Conservation (phyloP, 2,113 vertebrate genomes). For the Ibidorhyncha struthersii region DNA sequence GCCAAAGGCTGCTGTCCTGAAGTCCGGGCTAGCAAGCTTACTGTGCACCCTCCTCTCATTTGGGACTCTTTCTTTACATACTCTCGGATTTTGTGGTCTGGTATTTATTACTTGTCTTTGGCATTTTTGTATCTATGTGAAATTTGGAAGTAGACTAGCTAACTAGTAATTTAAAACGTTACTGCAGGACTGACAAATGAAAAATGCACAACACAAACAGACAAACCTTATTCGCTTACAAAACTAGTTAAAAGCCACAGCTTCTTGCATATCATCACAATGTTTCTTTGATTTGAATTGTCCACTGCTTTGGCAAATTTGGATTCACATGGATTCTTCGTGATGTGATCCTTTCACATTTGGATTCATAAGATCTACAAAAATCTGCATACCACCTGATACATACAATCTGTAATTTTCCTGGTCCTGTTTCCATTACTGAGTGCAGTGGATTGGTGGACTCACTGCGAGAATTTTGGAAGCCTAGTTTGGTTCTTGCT, state of each 20-base stretch:
- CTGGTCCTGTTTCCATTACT: neutral
- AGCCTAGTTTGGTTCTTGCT: neutral
- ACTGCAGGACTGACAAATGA: neutral
- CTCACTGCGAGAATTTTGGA: neutral
- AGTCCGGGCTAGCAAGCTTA: neutral
- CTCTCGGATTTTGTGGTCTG: neutral
- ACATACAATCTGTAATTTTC: neutral
- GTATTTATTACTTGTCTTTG: neutral
- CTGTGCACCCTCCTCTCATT: neutral
- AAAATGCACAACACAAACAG: neutral
- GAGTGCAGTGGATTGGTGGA: fast-evolving
- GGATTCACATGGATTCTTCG: neutral
- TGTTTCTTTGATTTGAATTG: neutral
- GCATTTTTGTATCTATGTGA: neutral
- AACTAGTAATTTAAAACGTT: neutral
- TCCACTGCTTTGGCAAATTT: neutral
- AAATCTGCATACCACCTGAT: neutral
- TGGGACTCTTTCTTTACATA: neutral
- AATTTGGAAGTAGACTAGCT: neutral
- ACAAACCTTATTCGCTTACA: neutral
- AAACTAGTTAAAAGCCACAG: neutral
- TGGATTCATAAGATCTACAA: no score
- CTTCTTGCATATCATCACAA: neutral
- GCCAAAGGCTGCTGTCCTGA: neutral
- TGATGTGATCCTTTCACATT: no score